Base-by-base conservation (phyloP, 2,797 vertebrate genomes). In the Sebastes dallii region DNA sequence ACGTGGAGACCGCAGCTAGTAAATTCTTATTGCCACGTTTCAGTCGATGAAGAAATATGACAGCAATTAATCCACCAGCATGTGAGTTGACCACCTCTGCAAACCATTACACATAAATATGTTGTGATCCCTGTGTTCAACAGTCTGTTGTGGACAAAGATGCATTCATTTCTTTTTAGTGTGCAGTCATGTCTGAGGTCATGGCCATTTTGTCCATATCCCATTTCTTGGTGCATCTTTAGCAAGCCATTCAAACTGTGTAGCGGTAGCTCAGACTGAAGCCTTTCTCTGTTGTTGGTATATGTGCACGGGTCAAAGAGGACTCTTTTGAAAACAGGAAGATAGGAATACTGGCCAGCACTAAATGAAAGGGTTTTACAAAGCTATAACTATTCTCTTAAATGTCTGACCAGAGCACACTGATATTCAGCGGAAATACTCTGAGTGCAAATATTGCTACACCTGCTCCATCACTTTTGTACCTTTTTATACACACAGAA, bases 201-300 rank as follows among this genome's bases (percentile, higher is more conserved):
- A 96, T 76, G 95, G 95, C 86, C 95, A 92, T 94, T 95, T 93
- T 87, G 90, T 93, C 95, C 93, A 92, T 93, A 94, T 95, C 92
- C 93, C 93, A 92, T 95, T 95, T 95, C 91, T 92, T 80, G 87
- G 90, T 92, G 94, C 92, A 92, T 94, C 91, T 92, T 92, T 92
- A 91, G 89, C 86, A 82, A 88, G 86, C 80, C 85, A 77, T 86
- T 90, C 73, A 91, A 91, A 87, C 86, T 11, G 58, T 77, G 77
- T 54, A 42, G 71, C 71, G 72, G 84, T 46, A 69, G 87, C 89
- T 84, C 70, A 79, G 88, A 81, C 88, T 88, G 83, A 90, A 93
- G 92, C 92, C 93, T 91, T 91, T 91, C 92, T 93, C 83, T 92
- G 91, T 91, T 94, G 89, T 93, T 81, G 93, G 89, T 95, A 88